Percentiles rank a stretch among this genome's conserved stretches.
Conservation (phyloP, 2,113 vertebrate genomes). For the Carassius auratus region DNA sequence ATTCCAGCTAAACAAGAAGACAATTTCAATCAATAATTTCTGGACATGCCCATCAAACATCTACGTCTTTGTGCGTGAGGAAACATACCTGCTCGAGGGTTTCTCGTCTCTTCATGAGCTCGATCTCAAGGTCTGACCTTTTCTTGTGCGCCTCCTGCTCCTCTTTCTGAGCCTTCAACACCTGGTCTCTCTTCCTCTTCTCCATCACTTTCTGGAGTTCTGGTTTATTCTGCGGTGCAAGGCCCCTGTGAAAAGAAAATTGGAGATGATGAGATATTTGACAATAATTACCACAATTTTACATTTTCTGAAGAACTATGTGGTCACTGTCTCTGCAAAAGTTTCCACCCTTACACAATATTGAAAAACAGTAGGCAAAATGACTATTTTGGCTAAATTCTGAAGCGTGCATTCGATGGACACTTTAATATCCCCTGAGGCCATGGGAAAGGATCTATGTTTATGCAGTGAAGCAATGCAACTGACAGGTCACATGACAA, state of each 20-base stretch:
- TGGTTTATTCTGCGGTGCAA: constrained; percentile 95
- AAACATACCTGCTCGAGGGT: constrained; percentile 86
- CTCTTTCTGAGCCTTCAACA: constrained; percentile 93
- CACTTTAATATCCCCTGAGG: no score
- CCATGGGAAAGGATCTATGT: no score
- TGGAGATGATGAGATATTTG: no score
- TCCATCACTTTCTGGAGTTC: constrained; percentile 98
- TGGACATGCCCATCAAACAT: background rate
- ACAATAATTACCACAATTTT: no score
- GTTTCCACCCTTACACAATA: no score
- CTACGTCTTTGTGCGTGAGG: background rate
- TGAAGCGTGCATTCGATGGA: no score
- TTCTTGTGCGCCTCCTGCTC: constrained; percentile 92
- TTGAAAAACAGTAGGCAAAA: no score
- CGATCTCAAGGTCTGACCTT: constrained; percentile 92
- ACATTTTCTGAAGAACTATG: no score
- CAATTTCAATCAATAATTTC: background rate
- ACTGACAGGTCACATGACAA: no score
- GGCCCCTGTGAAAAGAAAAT: constrained; percentile 76
- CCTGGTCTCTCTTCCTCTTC: constrained; percentile 94
- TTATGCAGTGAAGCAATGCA: no score
- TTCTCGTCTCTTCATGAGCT: constrained; percentile 95
- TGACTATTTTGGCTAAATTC: no score
- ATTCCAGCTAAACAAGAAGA: constrained; percentile 81
- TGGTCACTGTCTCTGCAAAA: no score